Conservation (phyloP, 2,888 invertebrate genomes). For the Panzeria rudis region DNA sequence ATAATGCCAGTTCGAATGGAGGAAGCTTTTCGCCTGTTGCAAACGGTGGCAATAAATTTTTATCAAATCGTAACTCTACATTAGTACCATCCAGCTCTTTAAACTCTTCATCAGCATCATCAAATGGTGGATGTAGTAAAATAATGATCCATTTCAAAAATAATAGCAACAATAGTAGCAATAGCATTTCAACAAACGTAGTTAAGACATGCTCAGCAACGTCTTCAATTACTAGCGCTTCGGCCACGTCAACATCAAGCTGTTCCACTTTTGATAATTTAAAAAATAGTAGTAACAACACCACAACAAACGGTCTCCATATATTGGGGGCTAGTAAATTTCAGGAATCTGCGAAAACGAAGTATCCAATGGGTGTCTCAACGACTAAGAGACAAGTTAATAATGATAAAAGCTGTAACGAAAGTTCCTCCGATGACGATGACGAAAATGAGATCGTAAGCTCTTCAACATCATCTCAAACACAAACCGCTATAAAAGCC, state of each 20-base stretch:
- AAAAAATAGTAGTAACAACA: conserved; percentile 66
- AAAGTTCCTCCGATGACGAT: conserved; percentile 79
- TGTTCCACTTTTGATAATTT: conserved; percentile 58
- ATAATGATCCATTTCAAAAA: conserved; percentile 85
- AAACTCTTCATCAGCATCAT: conserved; percentile 25
- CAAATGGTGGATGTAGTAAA: conserved; percentile 72
- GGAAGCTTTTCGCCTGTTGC: conserved; percentile 38
- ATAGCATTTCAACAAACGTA: conserved; percentile 74
- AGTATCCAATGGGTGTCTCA: conserved; percentile 77
- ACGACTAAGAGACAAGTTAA: conserved; percentile 77
- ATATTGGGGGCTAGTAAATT: conserved; percentile 76
- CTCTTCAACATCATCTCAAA: conserved; percentile 72
- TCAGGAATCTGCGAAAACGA: conserved; percentile 78
- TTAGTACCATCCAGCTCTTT: conserved; percentile 47
- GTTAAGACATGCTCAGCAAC: conserved; percentile 75
- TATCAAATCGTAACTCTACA: conserved; percentile 74
- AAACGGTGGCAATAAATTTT: conserved; percentile 82
- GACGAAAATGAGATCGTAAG: conserved; percentile 74
- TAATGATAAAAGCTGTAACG: conserved; percentile 77
- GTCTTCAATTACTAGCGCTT: conserved; percentile 67
- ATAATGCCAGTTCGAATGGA: conserved; percentile 38
- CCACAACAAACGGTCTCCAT: conserved; percentile 73
- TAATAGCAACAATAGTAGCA: conserved; percentile 40
- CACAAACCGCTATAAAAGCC: conserved; percentile 71
- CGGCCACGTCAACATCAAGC: conserved; percentile 70